Conservation (phyloP, 2,888 invertebrate genomes). For the Aspidiotus destructor region DNA sequence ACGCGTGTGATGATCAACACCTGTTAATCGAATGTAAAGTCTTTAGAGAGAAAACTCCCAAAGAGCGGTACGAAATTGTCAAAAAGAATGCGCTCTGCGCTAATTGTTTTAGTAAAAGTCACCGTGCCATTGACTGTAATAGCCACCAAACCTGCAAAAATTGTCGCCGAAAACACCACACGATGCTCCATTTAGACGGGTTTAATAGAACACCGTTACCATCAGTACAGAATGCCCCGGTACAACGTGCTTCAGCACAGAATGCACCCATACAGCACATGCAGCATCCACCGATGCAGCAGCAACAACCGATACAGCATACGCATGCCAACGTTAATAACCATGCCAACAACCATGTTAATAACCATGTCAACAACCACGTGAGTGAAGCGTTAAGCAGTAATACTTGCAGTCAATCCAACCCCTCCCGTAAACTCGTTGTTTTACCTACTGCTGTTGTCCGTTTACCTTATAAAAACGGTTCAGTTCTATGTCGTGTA, state of each 20-base stretch:
- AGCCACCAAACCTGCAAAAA: background rate
- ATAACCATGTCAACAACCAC: no score
- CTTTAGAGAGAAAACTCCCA: background rate
- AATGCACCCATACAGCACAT: no score
- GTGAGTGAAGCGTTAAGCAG: no score
- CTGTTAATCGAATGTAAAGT: slow-evolving; percentile 8
- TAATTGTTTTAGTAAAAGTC: slow-evolving; percentile 14
- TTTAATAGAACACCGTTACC: no score
- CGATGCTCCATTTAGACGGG: slow-evolving; percentile 9
- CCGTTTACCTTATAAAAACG: background rate
- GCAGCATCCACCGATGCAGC: no score
- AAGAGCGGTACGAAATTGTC: slow-evolving; percentile 2
- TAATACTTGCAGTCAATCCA: background rate
- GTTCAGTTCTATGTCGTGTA: background rate
- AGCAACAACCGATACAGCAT: no score
- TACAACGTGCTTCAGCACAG: no score
- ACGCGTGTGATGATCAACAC: background rate
- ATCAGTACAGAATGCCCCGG: no score
- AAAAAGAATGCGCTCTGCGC: background rate
- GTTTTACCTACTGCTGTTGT: background rate
- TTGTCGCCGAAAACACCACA: slow-evolving; percentile 5
- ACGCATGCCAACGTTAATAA: no score
- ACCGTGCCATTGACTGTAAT: background rate
- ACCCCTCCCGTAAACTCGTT: no score
- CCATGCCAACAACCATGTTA: no score